Percentiles rank a stretch among this genome's conserved stretches.
These are phyloP conservation scores for Uloborus diversus DNA, from an alignment of 1,140 invertebrate species.

Conservation along the genomic window DNA sequence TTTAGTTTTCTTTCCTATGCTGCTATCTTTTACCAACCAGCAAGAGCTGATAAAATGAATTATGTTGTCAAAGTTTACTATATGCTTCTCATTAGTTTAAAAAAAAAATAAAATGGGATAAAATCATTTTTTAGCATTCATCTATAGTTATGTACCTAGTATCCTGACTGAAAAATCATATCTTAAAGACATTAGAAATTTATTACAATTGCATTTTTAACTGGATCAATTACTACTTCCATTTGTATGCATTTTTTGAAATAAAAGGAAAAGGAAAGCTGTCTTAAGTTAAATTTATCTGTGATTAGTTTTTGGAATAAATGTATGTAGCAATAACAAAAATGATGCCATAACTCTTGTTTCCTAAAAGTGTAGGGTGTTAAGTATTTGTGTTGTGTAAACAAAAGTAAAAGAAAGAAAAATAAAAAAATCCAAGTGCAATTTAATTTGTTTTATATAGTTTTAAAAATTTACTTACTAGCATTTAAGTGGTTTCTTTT, in stretches of 20 bases:
- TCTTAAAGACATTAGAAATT: conserved; percentile 37
- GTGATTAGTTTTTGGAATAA: conserved; percentile 29
- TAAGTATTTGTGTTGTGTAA: conserved; percentile 40
- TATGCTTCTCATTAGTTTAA: conserved; percentile 33
- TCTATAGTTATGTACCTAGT: conserved; percentile 24
- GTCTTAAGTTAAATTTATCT: conserved; percentile 7
- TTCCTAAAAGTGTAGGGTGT: conserved; percentile 42
- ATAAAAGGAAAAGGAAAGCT: conserved; percentile 8
- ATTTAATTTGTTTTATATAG: too few species aligned
- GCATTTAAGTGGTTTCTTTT: too few species aligned
- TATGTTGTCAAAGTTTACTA: conserved; percentile 12
- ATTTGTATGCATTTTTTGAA: conserved; percentile 47
- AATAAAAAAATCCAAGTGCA: too few species aligned
- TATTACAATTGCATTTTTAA: conserved; percentile 45
- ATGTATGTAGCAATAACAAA: conserved; percentile 53
- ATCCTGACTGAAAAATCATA: conserved; percentile 33
- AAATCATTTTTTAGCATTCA: conserved; percentile 14
- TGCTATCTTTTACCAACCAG: conserved; percentile 7
- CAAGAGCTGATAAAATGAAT: conserved; percentile 9
- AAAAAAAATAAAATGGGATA: not conserved
- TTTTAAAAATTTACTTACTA: too few species aligned
- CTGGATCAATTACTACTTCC: conserved; percentile 36
- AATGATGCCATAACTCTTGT: conserved; percentile 31
- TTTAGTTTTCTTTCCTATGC: conserved; percentile 11
- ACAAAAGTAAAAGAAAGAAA: not conserved